Evolutionary conservation across 2,888 invertebrate species (phyloP).

Genomic region (Acleris cristana): DNA sequence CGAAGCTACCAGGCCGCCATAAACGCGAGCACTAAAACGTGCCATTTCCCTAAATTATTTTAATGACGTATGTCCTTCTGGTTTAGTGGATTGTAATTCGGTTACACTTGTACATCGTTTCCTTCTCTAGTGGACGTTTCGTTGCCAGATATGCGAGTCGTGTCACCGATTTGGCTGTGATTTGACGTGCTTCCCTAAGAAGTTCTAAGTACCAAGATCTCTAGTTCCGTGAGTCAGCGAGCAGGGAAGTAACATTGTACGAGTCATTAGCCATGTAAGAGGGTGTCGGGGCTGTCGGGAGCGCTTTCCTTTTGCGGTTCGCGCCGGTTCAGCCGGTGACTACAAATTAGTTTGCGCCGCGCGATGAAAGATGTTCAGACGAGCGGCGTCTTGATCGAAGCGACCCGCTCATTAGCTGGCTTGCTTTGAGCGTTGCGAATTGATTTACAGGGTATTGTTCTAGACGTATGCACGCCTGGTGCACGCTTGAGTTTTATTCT

Average conservation of each 20-base stretch:
- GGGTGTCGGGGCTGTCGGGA: slow-evolving; percentile 50
- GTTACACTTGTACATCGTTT: slow-evolving; percentile 54
- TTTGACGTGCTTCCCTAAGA: slow-evolving; percentile 47
- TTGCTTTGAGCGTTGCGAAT: slow-evolving; percentile 56
- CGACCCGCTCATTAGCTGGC: slow-evolving; percentile 56
- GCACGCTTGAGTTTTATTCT: slow-evolving; percentile 57
- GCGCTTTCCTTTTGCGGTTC: slow-evolving; percentile 62
- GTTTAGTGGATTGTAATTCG: slow-evolving; percentile 68
- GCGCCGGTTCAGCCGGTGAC: slow-evolving; percentile 51
- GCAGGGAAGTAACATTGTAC: slow-evolving; percentile 52
- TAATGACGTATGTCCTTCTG: slow-evolving; percentile 69
- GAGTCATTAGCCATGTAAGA: slow-evolving; percentile 65
- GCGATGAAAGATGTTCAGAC: slow-evolving; percentile 58
- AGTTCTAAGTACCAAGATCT: slow-evolving; percentile 37
- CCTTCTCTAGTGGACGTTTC: slow-evolving; percentile 47
- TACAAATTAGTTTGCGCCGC: slow-evolving; percentile 69
- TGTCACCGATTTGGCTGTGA: slow-evolving; percentile 47
- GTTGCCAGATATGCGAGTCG: slow-evolving; percentile 57
- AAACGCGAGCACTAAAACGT: slow-evolving; percentile 73
- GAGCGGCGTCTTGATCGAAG: slow-evolving; percentile 64
- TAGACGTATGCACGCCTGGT: slow-evolving; percentile 51
- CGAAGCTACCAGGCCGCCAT: slow-evolving; percentile 62
- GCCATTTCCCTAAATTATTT: slow-evolving; percentile 76
- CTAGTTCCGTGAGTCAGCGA: slow-evolving; percentile 42
- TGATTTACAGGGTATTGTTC: slow-evolving; percentile 75